A percentile compares a stretch with the other conserved stretches of the same genome.
Evolutionary conservation across 2,888 invertebrate genomes (phyloP).

Genomic region (Helleia helle): DNA sequence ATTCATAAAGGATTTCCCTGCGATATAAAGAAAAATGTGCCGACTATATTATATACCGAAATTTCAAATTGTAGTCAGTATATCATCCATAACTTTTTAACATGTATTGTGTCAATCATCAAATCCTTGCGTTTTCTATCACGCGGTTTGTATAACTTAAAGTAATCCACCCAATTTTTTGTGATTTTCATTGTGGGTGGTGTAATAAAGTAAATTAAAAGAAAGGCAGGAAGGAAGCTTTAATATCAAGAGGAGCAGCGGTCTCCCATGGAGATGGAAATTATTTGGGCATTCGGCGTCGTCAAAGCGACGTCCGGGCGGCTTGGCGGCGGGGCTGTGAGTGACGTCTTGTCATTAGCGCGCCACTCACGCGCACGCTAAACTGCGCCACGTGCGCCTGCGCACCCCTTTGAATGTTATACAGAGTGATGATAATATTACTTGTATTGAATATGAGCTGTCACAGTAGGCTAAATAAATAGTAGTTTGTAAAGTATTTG

Average conservation of each 20-base stretch:
- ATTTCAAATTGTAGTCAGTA: no score
- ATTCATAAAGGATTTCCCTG: no score
- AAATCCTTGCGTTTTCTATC: no score
- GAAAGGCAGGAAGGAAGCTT: slow-evolving; percentile 7
- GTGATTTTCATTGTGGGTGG: slow-evolving; percentile 5
- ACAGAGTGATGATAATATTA: slow-evolving; percentile 35
- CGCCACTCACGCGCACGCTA: slow-evolving; percentile 60
- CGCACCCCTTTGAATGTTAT: slow-evolving; percentile 37
- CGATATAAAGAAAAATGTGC: no score
- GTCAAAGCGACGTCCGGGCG: not conserved
- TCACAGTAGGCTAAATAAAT: no score
- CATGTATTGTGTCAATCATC: no score
- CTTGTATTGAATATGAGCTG: not conserved
- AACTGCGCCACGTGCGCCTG: slow-evolving; percentile 60
- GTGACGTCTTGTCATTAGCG: slow-evolving; percentile 43
- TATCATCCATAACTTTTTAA: no score
- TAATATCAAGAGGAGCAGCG: not conserved
- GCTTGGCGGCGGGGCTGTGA: not conserved
- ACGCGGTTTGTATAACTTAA: no score
- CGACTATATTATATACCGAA: no score
- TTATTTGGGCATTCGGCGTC: not conserved
- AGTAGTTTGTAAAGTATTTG: no score
- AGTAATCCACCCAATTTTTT: no score
- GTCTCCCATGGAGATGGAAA: slow-evolving; percentile 5
- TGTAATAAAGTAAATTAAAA: not conserved